These are phyloP conservation scores for Macrophya alboannulata DNA, from an alignment of 2,888 invertebrate genomes.

Conservation along the genomic window DNA sequence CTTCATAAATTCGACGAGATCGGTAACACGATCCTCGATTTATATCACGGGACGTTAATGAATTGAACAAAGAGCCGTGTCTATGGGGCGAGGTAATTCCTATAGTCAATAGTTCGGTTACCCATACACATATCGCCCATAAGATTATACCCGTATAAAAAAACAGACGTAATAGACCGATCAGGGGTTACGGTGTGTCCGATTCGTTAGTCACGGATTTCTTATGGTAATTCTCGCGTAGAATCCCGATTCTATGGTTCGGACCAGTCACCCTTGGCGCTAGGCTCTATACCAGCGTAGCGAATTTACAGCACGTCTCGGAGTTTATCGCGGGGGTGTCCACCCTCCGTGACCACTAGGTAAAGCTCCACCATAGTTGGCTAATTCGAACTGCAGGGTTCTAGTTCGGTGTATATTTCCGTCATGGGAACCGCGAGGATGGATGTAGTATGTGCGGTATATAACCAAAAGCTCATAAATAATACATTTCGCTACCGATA, in stretches of 20 bases:
- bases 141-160: constrained; percentile 42
- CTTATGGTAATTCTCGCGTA: constrained; percentile 77
- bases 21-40: neutral
- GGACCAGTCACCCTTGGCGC: constrained; percentile 23
- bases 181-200: constrained; percentile 70
- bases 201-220: constrained; percentile 76
- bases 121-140: neutral
- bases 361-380: constrained; percentile 47
- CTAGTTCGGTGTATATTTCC: constrained; percentile 61
- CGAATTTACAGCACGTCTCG: constrained; percentile 74
- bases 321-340: constrained; percentile 77
- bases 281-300: constrained; percentile 70
- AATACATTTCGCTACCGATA: constrained; percentile 36
- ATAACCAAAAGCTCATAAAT: constrained; percentile 43
- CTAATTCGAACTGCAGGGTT: constrained; percentile 39
- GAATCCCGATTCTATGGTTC: constrained; percentile 69
- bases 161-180: constrained; percentile 71
- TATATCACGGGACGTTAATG: neutral
- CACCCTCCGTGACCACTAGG: constrained; percentile 77
- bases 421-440: constrained; percentile 72
- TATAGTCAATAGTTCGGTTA: constrained; percentile 29
- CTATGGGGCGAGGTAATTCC: neutral
- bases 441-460: neutral
- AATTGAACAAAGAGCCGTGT: neutral
- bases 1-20: too few relatives aligned